Evolutionary conservation across 2,888 invertebrate species (phyloP).

Genomic region (Eurois occulta): DNA sequence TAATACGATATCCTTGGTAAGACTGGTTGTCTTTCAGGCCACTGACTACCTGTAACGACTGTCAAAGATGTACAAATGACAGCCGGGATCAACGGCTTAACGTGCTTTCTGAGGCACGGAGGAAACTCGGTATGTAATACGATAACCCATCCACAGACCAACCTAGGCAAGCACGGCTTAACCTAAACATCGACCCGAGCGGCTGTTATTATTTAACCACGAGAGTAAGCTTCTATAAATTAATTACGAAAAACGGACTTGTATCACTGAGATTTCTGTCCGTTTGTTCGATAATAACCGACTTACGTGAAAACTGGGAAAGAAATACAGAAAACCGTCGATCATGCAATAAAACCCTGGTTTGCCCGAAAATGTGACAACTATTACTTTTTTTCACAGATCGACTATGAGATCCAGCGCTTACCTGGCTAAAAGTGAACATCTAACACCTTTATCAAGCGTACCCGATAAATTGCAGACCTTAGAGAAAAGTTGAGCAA

Average conservation of each 20-base stretch:
- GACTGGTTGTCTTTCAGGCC: too few relatives aligned
- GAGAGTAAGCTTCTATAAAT: too few relatives aligned
- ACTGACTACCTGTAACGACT: too few relatives aligned
- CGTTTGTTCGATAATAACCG: not conserved
- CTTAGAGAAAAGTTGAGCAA: not conserved
- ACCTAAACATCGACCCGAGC: too few relatives aligned
- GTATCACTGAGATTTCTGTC: not conserved
- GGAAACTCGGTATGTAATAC: too few relatives aligned
- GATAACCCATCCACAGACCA: too few relatives aligned
- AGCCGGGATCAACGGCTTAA: too few relatives aligned
- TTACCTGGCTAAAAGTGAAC: not conserved
- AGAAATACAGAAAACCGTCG: not conserved
- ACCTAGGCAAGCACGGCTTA: too few relatives aligned
- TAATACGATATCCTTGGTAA: too few relatives aligned
- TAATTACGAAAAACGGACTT: not conserved
- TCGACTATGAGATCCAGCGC: not conserved
- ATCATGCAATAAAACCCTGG: not conserved
- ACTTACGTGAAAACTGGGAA: not conserved
- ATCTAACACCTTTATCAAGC: not conserved
- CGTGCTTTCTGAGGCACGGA: too few relatives aligned
- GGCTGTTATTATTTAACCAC: too few relatives aligned
- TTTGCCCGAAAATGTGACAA: not conserved
- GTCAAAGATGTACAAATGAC: too few relatives aligned
- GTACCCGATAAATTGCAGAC: slow-evolving; percentile 9
- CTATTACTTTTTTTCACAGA: not conserved